Percentiles rank a stretch among this genome's conserved stretches.
These are phyloP conservation scores for Phataginus tricuspis DNA, from an alignment of 2,797 vertebrate genomes.

Conservation along the genomic window DNA sequence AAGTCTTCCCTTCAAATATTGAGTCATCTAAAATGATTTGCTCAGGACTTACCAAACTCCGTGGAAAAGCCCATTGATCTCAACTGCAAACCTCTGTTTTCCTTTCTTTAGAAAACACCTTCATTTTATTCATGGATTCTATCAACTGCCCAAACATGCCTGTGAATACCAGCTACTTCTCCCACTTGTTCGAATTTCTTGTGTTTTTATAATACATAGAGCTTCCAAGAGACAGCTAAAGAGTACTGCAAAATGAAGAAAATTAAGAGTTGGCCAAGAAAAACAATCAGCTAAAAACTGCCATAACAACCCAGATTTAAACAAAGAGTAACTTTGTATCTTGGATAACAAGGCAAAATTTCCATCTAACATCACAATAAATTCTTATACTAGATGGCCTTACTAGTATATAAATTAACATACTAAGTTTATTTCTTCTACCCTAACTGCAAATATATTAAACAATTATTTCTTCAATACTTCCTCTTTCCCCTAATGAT, in stretches of 20 bases:
- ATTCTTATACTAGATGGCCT: constrained; percentile 55
- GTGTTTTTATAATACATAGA: neutral
- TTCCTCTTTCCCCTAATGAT: constrained; percentile 46
- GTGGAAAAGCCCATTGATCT: neutral
- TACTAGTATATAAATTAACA: constrained; percentile 64
- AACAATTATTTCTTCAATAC: constrained; percentile 63
- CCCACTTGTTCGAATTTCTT: neutral
- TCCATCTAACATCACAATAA: constrained; percentile 51
- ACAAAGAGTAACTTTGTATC: constrained; percentile 37
- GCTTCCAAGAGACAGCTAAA: constrained; percentile 37
- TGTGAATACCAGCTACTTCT: constrained; percentile 12
- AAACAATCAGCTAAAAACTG: constrained; percentile 59
- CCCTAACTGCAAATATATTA: constrained; percentile 74
- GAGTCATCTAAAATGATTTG: constrained; percentile 31
- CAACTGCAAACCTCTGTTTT: constrained; percentile 33
- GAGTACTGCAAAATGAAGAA: constrained; percentile 14
- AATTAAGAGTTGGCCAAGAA: constrained; percentile 46
- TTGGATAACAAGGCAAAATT: constrained; percentile 46
- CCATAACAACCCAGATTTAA: constrained; percentile 34
- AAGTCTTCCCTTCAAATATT: constrained; percentile 2
- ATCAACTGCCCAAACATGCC: neutral
- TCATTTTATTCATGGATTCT: constrained; percentile 36
- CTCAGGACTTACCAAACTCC: neutral
- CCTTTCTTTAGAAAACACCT: constrained; percentile 9
- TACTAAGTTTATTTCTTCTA: constrained; percentile 56